These are phyloP conservation scores for Mythimna impura DNA, from an alignment of 2,888 invertebrate genomes.

Conservation along the genomic window DNA sequence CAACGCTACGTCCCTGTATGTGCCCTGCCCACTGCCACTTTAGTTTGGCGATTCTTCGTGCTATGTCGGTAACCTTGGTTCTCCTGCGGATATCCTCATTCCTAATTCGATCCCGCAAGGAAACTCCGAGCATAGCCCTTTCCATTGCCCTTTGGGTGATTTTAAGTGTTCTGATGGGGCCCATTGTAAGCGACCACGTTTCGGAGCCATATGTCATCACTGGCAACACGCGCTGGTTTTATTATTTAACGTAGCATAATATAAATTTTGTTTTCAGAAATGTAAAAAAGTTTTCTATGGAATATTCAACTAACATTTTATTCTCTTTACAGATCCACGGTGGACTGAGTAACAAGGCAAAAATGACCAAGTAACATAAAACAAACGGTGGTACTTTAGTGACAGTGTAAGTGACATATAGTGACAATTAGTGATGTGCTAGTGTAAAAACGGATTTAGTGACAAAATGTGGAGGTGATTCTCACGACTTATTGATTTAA, in stretches of 20 bases:
- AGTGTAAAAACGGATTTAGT: slow-evolving; percentile 63
- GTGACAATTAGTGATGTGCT: slow-evolving; percentile 69
- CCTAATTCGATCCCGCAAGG: too few relatives aligned
- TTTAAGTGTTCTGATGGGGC: too few relatives aligned
- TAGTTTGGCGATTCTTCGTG: too few relatives aligned
- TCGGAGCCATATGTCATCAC: too few relatives aligned
- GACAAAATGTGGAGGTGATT: slow-evolving; percentile 80
- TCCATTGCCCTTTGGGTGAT: too few relatives aligned
- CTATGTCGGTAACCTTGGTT: too few relatives aligned
- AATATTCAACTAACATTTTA: slow-evolving; percentile 42
- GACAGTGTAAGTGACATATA: slow-evolving; percentile 62
- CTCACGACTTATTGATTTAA: slow-evolving; percentile 63
- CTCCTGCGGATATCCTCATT: too few relatives aligned
- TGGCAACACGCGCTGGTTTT: too few relatives aligned
- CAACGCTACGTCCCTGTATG: too few relatives aligned
- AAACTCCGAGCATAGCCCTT: too few relatives aligned
- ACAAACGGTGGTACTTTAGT: slow-evolving; percentile 47
- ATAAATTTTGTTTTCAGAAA: not conserved
- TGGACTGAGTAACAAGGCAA: slow-evolving; percentile 30
- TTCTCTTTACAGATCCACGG: slow-evolving; percentile 45
- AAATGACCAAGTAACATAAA: slow-evolving; percentile 53
- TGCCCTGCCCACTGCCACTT: too few relatives aligned
- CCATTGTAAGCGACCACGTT: too few relatives aligned
- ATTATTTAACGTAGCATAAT: not conserved
- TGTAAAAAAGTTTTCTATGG: not conserved